These are phyloP conservation scores for Leptopilina boulardi DNA, from an alignment of 1,140 invertebrate genomes.

Conservation along the genomic window DNA sequence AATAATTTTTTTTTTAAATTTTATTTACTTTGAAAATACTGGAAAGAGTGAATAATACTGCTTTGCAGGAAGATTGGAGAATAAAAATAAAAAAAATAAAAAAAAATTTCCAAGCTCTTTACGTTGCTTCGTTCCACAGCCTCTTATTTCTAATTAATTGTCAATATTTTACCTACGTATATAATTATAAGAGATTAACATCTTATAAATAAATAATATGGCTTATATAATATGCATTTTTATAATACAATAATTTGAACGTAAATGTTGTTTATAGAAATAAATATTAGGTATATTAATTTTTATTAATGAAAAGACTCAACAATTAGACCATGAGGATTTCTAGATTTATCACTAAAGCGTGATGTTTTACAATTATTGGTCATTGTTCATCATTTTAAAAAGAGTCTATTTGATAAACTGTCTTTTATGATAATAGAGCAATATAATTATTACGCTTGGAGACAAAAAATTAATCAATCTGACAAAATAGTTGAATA, in stretches of 20 bases:
- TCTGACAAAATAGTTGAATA: neutral
- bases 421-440: constrained; percentile 18
- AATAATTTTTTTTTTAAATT: too few relatives aligned
- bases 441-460: neutral
- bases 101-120: constrained; percentile 10
- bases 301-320: neutral
- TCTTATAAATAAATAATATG: constrained; percentile 24
- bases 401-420: constrained; percentile 19
- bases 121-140: constrained; percentile 3
- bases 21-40: neutral
- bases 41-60: neutral
- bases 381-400: constrained; percentile 4
- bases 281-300: neutral
- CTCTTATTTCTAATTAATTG: neutral
- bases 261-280: neutral
- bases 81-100: neutral
- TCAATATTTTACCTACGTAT: neutral
- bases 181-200: neutral
- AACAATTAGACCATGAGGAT: constrained; percentile 12
- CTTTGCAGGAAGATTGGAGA: neutral
- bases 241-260: neutral
- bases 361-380: constrained; percentile 1
- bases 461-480: neutral
- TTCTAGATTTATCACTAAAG: neutral
- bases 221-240: neutral